Evolutionary conservation across 2,113 vertebrate genomes (phyloP).

Genomic region (Melozone crissalis): DNA sequence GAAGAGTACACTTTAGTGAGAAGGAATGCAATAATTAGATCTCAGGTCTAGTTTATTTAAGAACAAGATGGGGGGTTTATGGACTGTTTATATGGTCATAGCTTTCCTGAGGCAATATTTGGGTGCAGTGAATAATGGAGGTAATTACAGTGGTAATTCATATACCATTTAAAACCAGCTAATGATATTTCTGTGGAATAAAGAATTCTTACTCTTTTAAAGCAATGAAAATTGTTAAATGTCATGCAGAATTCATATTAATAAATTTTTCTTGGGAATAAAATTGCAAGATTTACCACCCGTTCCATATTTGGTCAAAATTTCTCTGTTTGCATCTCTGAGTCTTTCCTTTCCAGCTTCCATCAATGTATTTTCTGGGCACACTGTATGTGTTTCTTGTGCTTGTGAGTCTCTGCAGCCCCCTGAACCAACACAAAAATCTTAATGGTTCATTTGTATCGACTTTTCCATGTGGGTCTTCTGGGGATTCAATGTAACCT

Average conservation of each 20-base stretch:
- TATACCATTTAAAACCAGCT: not conserved
- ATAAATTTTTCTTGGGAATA: not conserved
- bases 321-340: not conserved
- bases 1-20: not conserved
- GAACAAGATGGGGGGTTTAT: not conserved
- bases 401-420: not conserved
- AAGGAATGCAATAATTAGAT: not conserved
- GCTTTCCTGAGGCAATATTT: not conserved
- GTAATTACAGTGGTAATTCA: not conserved
- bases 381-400: not conserved
- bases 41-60: not conserved
- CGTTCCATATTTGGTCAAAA: not conserved
- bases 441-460: not conserved
- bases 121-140: not conserved
- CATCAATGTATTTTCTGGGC: not conserved
- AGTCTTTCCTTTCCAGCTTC: not conserved
- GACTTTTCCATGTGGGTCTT: not conserved
- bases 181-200: not conserved
- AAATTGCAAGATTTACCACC: not conserved
- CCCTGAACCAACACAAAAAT: not conserved
- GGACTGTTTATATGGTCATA: not conserved
- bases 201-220: not conserved
- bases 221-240: not conserved
- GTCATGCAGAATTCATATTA: not conserved
- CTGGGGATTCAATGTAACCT: not conserved